Base-by-base conservation (phyloP, 2,888 invertebrate species). In the Drosophila rubida region DNA sequence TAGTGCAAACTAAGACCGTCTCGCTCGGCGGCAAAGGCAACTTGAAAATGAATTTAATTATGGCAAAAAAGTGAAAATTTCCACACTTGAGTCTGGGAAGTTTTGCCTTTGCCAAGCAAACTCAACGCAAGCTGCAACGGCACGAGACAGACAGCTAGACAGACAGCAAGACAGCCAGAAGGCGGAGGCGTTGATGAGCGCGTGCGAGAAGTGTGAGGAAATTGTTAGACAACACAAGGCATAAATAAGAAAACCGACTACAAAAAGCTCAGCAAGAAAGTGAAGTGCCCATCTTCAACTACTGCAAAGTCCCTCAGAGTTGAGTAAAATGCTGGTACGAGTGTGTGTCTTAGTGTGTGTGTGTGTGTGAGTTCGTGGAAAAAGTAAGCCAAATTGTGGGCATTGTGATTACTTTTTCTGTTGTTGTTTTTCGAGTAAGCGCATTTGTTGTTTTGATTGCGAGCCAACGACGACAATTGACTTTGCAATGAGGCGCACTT, bases 11-110 rank as follows among this genome's bases (percentile, higher is more conserved):
- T 62, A 42, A 42, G 42, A 30, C 42, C 41, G 30, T 53, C 53
- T 53, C 42, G 30, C 53, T 53, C 13, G 6, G 23, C 6, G 13
- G 53, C 30, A 22, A 65, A 70, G 67, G 70, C 62, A 80, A 83
- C 80, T 75, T 75, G 59, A 81, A 88, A 79, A 90, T 80, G 78
- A 88, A 88, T 90, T 89, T 89, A 89, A 90, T 90, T 90, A 90
- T 81, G 80, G 74, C 74, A 80, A 80, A 87, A 89, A 89, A 89
- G 88, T 89, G 89, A 88, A 89, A 90, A 85, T 86, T 84, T 84
- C 79, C 78, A 90, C 88, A 89, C 90, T 89, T 80, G 72, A 81
- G 78, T 87, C 87, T 78, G 76, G 50, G 69, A 89, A 87, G 77
- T 89, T 89, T 88, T 88, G 37, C 75, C 70, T 64, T 66, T 68